Evolutionary conservation across 2,113 vertebrate species (phyloP), one percentile per base, ranked within the genome.

Genomic region (Motacilla alba): DNA sequence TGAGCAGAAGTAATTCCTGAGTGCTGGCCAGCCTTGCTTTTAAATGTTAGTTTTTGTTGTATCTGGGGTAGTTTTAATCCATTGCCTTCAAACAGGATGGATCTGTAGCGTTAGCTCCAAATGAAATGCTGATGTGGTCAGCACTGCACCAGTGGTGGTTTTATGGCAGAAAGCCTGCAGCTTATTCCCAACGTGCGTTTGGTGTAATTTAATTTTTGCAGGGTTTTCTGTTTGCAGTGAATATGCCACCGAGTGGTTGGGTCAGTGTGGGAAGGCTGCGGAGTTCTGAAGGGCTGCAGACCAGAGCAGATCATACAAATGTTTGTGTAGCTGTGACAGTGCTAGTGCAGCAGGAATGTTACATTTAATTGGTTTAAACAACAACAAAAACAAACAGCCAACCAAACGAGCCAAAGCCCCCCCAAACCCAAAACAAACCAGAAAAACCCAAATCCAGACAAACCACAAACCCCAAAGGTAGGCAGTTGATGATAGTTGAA

Each of bases 341-440:
- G 27, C 55, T 74, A 49, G 26, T 80, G 53, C 16, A 75, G 35
- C 47, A 47, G 44, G 39, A 74, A 67, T 37, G 49, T 44, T 88
- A n/a, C 39, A 30, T 78, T 77, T 70, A 19, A 41, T 15, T 73
- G 12, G 41, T 70, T 69, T 55, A 17, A 75, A 47, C 39, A 50
- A 12, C 13, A 67, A 10, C 33, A 59, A 52, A 31, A 55, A 3
- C 33, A 13, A 69, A 12, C 46, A 59, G 22, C 10, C 3, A 39
- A 31, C 0, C 10, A 44, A 62, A 6, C 26, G 21, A 66, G 4
- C 33, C 11, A 43, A 31, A 30, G 10, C 0, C 3, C 5, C 37
- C 16, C 20, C 37, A 17, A 44, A 4, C 8, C 44, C 11, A 15
- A 67, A 67, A 7, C 7, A 44, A 64, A 77, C 6, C 8, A 66